Conservation (phyloP, 2,797 vertebrate species). For the Selene dorsalis region DNA sequence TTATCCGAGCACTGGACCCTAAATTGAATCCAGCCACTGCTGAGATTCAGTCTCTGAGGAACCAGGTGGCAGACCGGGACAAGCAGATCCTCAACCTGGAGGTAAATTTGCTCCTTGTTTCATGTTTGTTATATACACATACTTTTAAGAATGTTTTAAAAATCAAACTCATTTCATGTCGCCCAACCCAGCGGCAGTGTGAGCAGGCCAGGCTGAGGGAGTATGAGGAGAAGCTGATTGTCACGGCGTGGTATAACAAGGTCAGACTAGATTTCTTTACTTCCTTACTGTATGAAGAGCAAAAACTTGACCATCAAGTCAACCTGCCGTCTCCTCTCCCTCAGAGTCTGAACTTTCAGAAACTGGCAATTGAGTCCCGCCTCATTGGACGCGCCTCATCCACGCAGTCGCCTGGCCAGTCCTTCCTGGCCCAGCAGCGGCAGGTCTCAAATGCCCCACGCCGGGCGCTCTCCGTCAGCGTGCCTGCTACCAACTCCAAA, state of each 20-base stretch:
- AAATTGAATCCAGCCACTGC: constrained; percentile 96
- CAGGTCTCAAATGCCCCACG: constrained; percentile 92
- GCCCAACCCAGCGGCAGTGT: constrained; percentile 87
- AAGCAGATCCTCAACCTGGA: constrained; percentile 91
- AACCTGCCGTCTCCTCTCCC: constrained; percentile 15
- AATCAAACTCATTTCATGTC: constrained; percentile 8
- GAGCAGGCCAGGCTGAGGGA: constrained; percentile 94
- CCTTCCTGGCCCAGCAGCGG: constrained; percentile 95
- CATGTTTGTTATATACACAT: neutral
- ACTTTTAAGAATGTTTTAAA: neutral
- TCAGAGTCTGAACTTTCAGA: constrained; percentile 94
- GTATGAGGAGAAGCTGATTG: constrained; percentile 96
- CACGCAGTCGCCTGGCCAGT: constrained; percentile 81
- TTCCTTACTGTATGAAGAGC: neutral
- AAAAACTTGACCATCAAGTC: too few species aligned
- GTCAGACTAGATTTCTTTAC: constrained; percentile 70
- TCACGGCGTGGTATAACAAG: constrained; percentile 99
- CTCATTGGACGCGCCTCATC: constrained; percentile 84
- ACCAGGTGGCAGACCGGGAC: constrained; percentile 91
- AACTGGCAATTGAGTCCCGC: constrained; percentile 92
- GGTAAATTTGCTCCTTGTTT: constrained; percentile 78
- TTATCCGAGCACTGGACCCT: constrained; percentile 96
- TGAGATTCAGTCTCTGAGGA: constrained; percentile 94
- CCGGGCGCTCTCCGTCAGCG: constrained; percentile 85
- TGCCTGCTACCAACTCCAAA: constrained; percentile 88